Evolutionary conservation across 2,888 invertebrate genomes (phyloP), one percentile per base, ranked within the genome.

Genomic region (Panzeria rudis): DNA sequence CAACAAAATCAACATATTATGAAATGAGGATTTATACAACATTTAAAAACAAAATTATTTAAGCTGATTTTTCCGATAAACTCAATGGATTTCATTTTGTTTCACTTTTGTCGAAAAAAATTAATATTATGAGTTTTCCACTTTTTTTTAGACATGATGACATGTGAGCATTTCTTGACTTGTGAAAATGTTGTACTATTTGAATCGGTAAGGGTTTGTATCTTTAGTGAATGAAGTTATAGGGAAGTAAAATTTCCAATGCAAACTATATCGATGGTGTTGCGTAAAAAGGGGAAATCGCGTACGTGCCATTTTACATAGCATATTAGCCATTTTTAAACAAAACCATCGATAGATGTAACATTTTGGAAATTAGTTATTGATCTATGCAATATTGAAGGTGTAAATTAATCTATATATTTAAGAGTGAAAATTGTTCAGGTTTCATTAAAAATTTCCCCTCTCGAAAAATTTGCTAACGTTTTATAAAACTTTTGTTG

Each of bases 1-100:
- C 54, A 41, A 54, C 50, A 68, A 75, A 29, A 77, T 44, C 44
- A 78, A 83, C 66, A 83, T 69, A 61, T 54, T 68, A 59, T 54
- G 44, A 68, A 75, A 44, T 44, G 44, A 44, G 15, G 44, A 81
- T 75, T 81, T 81, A 81, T 81, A 17, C 17, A 52, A 52, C 41
- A 15, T 61, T 68, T 72, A 38, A 72, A 68, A 23, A 29, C 23
- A 50, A 41, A 56, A 47, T 64, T 66, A 59, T 64, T 79, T 62
- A 44, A 64, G 11, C 6, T 41, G 13, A 52, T 29, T 44, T 82
- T 73, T 68, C n/a, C n/a, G n/a, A 25, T 68, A 52, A 56, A 62
- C 52, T 35, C n/a, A 50, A 62, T 47, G 41, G 38, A 66, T 72
- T 50, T 59, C n/a, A 29, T 29, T 29, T 64, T 64, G 32, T 56